Conservation (phyloP, 1,140 invertebrate genomes). For the Heliconius himera region DNA sequence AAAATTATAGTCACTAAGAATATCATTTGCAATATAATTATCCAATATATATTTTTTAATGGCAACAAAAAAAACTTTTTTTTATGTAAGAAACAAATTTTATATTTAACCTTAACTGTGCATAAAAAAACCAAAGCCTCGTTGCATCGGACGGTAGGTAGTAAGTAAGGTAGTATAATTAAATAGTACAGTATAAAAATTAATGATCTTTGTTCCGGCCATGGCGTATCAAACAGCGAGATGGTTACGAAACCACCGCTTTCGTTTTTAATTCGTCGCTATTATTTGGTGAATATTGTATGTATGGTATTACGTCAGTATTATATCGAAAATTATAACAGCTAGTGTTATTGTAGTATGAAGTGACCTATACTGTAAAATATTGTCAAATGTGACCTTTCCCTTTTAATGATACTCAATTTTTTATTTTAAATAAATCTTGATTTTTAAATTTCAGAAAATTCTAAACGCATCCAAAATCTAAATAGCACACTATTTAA, state of each 20-base stretch:
- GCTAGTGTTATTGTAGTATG: background rate
- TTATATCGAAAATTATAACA: background rate
- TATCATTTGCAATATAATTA: no score
- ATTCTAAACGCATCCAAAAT: background rate
- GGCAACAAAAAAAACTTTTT: background rate
- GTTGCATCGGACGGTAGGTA: slow-evolving; percentile 7
- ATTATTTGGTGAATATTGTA: slow-evolving; percentile 15
- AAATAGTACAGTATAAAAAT: slow-evolving; percentile 24
- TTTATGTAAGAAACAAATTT: background rate
- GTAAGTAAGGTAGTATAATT: background rate
- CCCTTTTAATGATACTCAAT: background rate
- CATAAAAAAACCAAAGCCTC: slow-evolving; percentile 1
- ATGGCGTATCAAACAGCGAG: slow-evolving; percentile 21
- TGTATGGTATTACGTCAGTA: background rate
- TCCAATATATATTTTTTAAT: background rate
- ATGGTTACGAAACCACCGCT: slow-evolving; percentile 23
- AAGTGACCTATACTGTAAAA: background rate
- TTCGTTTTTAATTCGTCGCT: slow-evolving; percentile 22
- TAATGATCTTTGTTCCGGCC: slow-evolving; percentile 29
- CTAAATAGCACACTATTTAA: background rate
- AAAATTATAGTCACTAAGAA: no score
- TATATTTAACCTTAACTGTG: background rate
- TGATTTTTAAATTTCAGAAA: no score
- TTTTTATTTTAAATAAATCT: no score
- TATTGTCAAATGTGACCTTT: background rate